Evolutionary conservation across 2,113 vertebrate species (phyloP).

Genomic region (Pedetes capensis): DNA sequence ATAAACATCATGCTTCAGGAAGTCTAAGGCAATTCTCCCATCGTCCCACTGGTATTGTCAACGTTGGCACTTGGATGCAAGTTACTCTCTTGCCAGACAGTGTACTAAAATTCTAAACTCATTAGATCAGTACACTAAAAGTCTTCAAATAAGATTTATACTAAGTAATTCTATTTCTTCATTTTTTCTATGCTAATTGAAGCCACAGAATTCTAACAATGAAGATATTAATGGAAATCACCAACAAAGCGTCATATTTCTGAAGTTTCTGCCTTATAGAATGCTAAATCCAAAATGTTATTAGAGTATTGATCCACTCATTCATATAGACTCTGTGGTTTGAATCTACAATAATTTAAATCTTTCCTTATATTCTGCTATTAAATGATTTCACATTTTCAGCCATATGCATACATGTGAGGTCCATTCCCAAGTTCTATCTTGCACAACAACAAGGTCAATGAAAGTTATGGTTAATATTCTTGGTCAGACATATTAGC

Average conservation of each 20-base stretch:
- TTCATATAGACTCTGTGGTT: not conserved
- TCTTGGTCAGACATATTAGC: not conserved
- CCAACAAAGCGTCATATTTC: not conserved
- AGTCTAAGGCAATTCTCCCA: not conserved
- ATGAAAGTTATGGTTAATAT: not conserved
- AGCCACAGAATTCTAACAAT: not conserved
- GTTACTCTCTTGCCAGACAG: not conserved
- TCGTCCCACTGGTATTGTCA: not conserved
- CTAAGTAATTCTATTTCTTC: not conserved
- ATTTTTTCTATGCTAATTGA: not conserved
- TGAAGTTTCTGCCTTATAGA: not conserved
- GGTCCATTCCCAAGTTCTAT: not conserved
- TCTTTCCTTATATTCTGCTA: not conserved
- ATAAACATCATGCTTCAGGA: constrained; percentile 5
- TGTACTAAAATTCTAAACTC: not conserved
- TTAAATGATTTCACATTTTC: not conserved
- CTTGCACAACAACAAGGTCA: too few relatives aligned
- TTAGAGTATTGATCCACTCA: not conserved
- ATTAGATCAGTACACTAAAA: not conserved
- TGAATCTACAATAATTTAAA: not conserved
- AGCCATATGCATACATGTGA: not conserved
- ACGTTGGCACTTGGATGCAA: not conserved
- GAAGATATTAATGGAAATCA: not conserved
- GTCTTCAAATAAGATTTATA: not conserved
- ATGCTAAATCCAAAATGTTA: not conserved